Conservation (phyloP, 2,113 vertebrate species). For the Tricholaema leucomelas region DNA sequence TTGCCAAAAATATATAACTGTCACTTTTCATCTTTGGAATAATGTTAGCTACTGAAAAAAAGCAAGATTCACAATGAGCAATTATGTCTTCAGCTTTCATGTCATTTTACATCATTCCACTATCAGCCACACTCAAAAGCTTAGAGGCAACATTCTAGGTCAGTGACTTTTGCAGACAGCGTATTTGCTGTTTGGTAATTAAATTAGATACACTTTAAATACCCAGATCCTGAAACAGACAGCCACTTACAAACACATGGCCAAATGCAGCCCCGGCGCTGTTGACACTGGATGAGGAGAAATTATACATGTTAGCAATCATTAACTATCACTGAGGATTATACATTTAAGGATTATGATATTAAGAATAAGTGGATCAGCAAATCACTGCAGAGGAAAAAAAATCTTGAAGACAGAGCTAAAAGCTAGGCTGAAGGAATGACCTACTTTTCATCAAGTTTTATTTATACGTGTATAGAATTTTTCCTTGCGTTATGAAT, state of each 20-base stretch:
- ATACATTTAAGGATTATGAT: slow-evolving; percentile 46
- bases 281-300: not conserved
- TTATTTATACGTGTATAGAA: not conserved
- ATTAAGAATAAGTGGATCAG: slow-evolving; percentile 56
- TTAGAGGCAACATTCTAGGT: slow-evolving; percentile 71
- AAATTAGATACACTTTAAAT: slow-evolving; percentile 69
- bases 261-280: not conserved
- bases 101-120: slow-evolving; percentile 70
- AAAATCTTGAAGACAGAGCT: slow-evolving; percentile 41
- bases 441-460: slow-evolving; percentile 48
- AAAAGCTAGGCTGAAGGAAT: slow-evolving; percentile 8
- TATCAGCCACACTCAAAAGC: slow-evolving; percentile 58
- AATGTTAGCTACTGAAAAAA: slow-evolving; percentile 58
- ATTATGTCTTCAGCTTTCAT: slow-evolving; percentile 72
- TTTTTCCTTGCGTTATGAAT: not conserved
- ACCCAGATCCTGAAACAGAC: slow-evolving; percentile 55
- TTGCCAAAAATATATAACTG: slow-evolving; percentile 69
- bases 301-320: slow-evolving; percentile 20
- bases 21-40: slow-evolving; percentile 60
- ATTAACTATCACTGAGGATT: slow-evolving; percentile 47
- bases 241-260: slow-evolving; percentile 6
- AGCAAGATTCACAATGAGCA: slow-evolving; percentile 48
- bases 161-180: slow-evolving; percentile 62
- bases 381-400: slow-evolving; percentile 46
- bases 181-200: slow-evolving; percentile 62